A percentile compares a stretch with the other conserved stretches of the same genome.
These are phyloP conservation scores for Antheraea yamamai DNA, from an alignment of 2,888 invertebrate species.

Conservation along the genomic window DNA sequence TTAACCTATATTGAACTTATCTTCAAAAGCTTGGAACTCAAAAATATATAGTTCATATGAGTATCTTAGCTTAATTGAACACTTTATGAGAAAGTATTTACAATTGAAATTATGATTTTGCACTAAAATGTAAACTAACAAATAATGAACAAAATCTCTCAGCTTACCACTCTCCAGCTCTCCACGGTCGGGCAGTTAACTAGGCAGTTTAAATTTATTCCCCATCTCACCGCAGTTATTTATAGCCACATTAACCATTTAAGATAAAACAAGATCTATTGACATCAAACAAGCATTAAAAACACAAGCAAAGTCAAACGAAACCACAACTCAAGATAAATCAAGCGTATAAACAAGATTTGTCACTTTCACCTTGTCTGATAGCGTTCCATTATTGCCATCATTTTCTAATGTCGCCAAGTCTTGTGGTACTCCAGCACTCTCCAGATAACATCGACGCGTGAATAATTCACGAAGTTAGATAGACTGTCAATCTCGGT, in stretches of 20 bases:
- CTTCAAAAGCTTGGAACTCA: background rate
- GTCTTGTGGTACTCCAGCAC: background rate
- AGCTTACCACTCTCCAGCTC: background rate
- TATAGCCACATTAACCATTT: slow-evolving; percentile 14
- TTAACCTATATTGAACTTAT: background rate
- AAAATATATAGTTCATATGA: background rate
- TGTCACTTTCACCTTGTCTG: slow-evolving; percentile 4
- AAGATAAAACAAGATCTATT: slow-evolving; percentile 10
- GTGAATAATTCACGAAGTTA: slow-evolving; percentile 20
- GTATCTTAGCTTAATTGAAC: too few species aligned
- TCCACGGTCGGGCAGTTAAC: background rate
- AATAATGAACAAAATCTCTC: background rate
- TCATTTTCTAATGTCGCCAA: slow-evolving; percentile 12
- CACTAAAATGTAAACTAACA: background rate
- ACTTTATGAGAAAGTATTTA: background rate
- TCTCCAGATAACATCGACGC: background rate
- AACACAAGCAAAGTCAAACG: slow-evolving; percentile 5
- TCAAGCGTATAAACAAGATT: slow-evolving; percentile 11
- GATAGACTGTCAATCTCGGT: slow-evolving; percentile 15
- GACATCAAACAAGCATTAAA: slow-evolving; percentile 5
- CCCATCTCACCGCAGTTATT: slow-evolving; percentile 1
- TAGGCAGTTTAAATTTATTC: slow-evolving; percentile 10
- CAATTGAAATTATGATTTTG: background rate
- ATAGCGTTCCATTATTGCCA: slow-evolving; percentile 11
- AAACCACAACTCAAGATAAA: slow-evolving; percentile 7